Evolutionary conservation across 2,113 vertebrate genomes (phyloP).

Genomic region (Heteronetta atricapilla): DNA sequence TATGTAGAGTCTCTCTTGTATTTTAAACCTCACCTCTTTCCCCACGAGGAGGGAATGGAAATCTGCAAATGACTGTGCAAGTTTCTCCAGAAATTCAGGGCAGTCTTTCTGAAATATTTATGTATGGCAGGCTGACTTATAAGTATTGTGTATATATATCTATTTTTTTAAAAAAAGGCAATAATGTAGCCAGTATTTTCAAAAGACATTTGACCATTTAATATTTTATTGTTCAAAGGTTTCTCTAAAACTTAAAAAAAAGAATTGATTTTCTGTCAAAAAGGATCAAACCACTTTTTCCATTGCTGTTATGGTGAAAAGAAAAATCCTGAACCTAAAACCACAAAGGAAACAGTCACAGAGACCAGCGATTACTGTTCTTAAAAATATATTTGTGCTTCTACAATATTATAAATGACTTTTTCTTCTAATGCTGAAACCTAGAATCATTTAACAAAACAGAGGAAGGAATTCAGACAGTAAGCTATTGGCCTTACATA

Average conservation of each 20-base stretch:
- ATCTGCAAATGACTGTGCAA: neutral
- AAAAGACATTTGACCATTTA: neutral
- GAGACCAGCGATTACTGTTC: neutral
- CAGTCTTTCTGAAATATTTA: neutral
- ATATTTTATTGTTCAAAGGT: neutral
- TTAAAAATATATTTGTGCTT: neutral
- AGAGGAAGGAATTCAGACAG: neutral
- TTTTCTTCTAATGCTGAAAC: neutral
- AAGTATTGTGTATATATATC: neutral
- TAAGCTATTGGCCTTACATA: neutral
- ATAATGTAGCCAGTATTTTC: neutral
- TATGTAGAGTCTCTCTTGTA: neutral
- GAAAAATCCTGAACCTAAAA: neutral
- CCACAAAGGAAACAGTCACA: neutral
- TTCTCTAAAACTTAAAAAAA: neutral
- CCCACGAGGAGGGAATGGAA: neutral
- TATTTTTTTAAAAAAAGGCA: neutral
- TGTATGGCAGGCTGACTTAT: neutral
- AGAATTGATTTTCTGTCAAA: neutral
- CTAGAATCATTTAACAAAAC: neutral
- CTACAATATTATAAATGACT: neutral
- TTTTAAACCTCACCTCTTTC: neutral
- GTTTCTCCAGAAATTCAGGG: neutral
- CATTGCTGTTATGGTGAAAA: neutral
- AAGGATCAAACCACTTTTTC: neutral